These are phyloP conservation scores for Acholoe squamosa DNA, from an alignment of 2,888 invertebrate genomes.

Conservation along the genomic window DNA sequence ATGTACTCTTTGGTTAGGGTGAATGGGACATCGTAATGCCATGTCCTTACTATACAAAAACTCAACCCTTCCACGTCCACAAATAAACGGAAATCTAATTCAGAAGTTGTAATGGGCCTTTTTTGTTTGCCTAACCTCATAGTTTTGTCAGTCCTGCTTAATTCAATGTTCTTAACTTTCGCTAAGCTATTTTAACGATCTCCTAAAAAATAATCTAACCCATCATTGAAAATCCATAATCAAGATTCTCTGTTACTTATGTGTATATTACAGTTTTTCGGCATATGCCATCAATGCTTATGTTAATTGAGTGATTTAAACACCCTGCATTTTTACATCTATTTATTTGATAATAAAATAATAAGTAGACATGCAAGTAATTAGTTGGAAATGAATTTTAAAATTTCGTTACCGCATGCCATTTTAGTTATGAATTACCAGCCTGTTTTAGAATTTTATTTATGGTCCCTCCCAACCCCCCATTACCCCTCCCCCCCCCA, in stretches of 20 bases:
- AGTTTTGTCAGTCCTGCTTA: conserved; percentile 2
- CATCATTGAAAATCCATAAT: not conserved
- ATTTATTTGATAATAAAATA: not conserved
- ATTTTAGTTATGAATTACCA: no score
- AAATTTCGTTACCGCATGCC: no score
- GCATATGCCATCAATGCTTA: not conserved
- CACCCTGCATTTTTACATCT: not conserved
- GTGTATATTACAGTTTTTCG: no score
- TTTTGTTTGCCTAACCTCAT: not conserved
- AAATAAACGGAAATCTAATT: no score
- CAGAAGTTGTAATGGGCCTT: not conserved
- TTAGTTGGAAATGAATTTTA: not conserved
- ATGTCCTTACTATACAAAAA: no score
- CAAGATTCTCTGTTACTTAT: not conserved
- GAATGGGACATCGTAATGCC: no score
- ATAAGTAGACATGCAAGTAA: not conserved
- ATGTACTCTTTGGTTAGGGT: no score
- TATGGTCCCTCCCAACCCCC: no score
- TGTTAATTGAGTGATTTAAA: not conserved
- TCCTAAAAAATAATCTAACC: not conserved
- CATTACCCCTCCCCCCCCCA: no score
- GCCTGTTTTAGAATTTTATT: no score
- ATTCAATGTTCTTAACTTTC: not conserved
- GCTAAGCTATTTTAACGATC: not conserved
- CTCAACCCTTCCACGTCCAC: no score